Base-by-base conservation (phyloP, 2,888 invertebrate genomes). In the Tryphoninae sp. region DNA sequence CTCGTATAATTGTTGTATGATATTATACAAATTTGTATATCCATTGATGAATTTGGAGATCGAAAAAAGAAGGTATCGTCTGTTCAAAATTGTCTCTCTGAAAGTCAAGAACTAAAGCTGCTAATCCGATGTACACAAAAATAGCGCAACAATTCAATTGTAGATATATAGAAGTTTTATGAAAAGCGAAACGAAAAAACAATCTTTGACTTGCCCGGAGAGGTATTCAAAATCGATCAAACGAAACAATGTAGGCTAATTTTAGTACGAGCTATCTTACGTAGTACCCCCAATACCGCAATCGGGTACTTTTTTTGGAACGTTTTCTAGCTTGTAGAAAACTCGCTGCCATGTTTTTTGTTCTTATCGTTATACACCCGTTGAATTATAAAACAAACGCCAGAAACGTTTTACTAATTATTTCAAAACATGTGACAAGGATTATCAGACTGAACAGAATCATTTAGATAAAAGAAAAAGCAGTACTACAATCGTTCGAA, bases 11-110 rank as follows among this genome's bases (percentile, higher is more conserved):
- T 86, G 86, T 86, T 87, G 85, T 87, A 86, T 84, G 82, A 87
- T 88, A 87, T 85, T 85, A 78, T 82, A 81, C 85, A 85, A 84
- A 85, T 88, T 88, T 87, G 85, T 89, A 89, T 84, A 89, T 84
- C 71, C 75, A 75, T 75, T 79, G 67, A 72, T 73, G 55, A 78
- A 78, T 78, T 76, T 71, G 69, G 73, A 84, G 13, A 45, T 9
- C 13, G 13, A 45, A 45, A 45, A 13, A 45, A 45, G 8, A 45
- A 45, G 13, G 68, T 23, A 72, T 79, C 77, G 59, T 84, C 86
- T 82, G 71, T 84, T 82, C 80, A 78, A 81, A 82, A 79, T 80
- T 85, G 83, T 83, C 84, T 81, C 83, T 80, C 80, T 82, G 82
- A 81, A 83, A 83, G 78, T 78, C 68, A 83, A 83, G 65, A 68